These are phyloP conservation scores for Kryphioiulus occultus DNA, from an alignment of 2,888 invertebrate genomes.

Conservation along the genomic window DNA sequence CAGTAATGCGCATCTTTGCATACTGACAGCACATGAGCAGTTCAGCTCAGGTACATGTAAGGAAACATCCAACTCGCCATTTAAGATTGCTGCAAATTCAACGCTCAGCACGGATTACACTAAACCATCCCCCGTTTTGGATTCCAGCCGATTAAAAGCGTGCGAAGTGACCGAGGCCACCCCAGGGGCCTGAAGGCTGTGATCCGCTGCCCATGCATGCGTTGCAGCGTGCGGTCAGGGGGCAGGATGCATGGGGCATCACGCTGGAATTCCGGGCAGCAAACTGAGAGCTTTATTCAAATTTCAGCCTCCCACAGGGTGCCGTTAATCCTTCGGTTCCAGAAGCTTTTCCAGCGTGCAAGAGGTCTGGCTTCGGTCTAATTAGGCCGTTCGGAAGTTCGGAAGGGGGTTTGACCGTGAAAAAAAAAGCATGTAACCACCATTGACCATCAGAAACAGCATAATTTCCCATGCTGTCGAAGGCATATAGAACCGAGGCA, in stretches of 20 bases:
- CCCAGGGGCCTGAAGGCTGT: not conserved
- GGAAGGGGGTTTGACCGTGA: not conserved
- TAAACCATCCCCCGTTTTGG: not conserved
- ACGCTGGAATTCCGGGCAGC: not conserved
- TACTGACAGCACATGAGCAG: too few species aligned
- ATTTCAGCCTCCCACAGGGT: constrained; percentile 18
- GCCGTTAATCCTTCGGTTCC: constrained; percentile 15
- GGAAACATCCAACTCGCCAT: too few species aligned
- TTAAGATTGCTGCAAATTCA: too few species aligned
- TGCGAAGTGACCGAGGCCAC: not conserved
- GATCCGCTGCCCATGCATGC: not conserved
- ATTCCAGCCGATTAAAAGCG: constrained; percentile 25
- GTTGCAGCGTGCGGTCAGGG: not conserved
- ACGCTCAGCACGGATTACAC: too few species aligned
- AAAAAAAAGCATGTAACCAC: too few species aligned
- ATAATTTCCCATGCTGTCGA: not conserved
- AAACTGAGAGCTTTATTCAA: not conserved
- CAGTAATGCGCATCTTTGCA: too few species aligned
- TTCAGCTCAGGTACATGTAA: too few species aligned
- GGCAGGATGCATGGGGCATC: not conserved
- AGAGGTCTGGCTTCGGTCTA: not conserved
- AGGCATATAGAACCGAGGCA: constrained; percentile 37
- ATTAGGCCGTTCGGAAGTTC: not conserved
- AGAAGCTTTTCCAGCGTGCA: not conserved
- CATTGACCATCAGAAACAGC: not conserved